Evolutionary conservation across 1,140 invertebrate genomes (phyloP).

Genomic region (Lepidostoma basale): DNA sequence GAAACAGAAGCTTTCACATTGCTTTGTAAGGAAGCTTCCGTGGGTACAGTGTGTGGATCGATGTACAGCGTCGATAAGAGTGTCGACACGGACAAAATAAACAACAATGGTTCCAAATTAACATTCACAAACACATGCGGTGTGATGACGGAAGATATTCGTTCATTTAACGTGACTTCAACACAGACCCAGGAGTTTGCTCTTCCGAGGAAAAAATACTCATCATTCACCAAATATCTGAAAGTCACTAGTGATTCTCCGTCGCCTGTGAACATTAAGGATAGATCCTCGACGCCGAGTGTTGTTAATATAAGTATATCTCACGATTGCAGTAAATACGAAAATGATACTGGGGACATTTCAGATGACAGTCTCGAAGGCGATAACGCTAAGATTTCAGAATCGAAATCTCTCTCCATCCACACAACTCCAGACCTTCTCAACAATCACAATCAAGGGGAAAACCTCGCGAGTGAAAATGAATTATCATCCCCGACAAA

Average conservation of each 20-base stretch:
- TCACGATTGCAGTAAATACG: slow-evolving; percentile 34
- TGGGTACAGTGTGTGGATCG: slow-evolving; percentile 51
- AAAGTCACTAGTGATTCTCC: slow-evolving; percentile 29
- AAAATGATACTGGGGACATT: slow-evolving; percentile 39
- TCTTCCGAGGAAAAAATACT: slow-evolving; percentile 37
- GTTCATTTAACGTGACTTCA: slow-evolving; percentile 2
- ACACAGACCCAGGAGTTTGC: slow-evolving; percentile 37
- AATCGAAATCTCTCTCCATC: not conserved
- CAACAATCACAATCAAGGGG: slow-evolving; percentile 41
- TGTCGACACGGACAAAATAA: slow-evolving; percentile 51
- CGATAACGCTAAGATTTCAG: not conserved
- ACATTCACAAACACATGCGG: slow-evolving; percentile 41
- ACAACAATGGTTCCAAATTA: slow-evolving; percentile 16
- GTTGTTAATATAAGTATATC: slow-evolving; percentile 43
- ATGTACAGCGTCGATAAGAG: slow-evolving; percentile 53
- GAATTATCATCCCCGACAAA: not conserved
- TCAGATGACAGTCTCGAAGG: slow-evolving; percentile 43
- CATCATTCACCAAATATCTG: slow-evolving; percentile 42
- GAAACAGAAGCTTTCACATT: slow-evolving; percentile 53
- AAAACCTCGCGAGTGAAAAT: slow-evolving; percentile 11
- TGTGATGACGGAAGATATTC: slow-evolving; percentile 38
- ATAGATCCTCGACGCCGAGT: slow-evolving; percentile 11
- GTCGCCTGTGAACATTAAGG: not conserved
- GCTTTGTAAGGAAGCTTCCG: slow-evolving; percentile 54
- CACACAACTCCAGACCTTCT: slow-evolving; percentile 38